These are phyloP conservation scores for Zosterops pallidus DNA, from an alignment of 2,113 vertebrate genomes.

Conservation along the genomic window DNA sequence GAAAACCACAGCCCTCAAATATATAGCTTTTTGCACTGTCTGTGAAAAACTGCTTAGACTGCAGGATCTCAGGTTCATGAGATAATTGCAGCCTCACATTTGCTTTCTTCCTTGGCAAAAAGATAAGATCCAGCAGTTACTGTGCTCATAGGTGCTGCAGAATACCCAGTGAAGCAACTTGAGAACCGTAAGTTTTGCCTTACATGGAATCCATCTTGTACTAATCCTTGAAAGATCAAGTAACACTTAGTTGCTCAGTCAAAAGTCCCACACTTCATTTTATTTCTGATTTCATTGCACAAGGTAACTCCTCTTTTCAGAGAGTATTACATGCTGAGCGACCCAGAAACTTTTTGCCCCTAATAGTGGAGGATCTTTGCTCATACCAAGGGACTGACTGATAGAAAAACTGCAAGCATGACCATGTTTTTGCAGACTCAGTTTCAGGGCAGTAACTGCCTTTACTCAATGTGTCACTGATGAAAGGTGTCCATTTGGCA, in stretches of 20 bases:
- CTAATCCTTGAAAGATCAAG: background rate
- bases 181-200: background rate
- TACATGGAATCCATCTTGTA: background rate
- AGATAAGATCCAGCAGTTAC: background rate
- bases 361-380: background rate
- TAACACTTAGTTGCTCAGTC: background rate
- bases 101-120: background rate
- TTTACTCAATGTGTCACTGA: background rate
- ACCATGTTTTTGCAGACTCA: background rate
- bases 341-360: background rate
- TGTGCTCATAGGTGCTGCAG: background rate
- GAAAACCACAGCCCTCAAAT: background rate
- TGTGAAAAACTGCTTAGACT: background rate
- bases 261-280: background rate
- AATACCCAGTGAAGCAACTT: background rate
- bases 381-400: background rate
- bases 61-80: background rate
- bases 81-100: background rate
- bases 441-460: background rate
- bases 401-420: background rate
- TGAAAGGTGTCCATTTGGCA: background rate
- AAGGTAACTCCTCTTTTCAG: background rate
- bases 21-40: background rate
- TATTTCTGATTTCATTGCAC: background rate
- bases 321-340: background rate